Base-by-base conservation (phyloP, 23 tunicate genomes). In the Clavelina lepadiformis region DNA sequence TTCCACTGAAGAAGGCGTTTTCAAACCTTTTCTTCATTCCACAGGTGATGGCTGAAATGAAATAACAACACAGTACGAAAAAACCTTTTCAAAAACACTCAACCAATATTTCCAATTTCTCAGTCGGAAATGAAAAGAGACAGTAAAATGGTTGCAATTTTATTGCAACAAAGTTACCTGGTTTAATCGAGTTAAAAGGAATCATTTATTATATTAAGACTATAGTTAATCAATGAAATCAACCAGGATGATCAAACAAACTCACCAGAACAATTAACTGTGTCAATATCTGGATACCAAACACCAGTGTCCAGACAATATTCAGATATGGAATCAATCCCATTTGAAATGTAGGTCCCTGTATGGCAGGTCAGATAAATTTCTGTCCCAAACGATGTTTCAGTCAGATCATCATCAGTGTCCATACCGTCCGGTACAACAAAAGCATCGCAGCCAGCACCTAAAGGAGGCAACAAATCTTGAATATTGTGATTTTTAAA, bases 281-380 rank as follows among this genome's bases (percentile, higher is more conserved):
- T 35, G 2, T 71, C 76, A 0, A 71, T 23, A 11, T 57, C 32
- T 4, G 76, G 76, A 56, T 51, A 71, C 76, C 76, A 71, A 31
- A 45, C 35, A 0, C 76, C 76, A 29, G 76, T 71, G 29, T 71
- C 76, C 1, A 45, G 51, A 71, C 76, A 71, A 2, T 41, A 41
- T 8, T 8, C 49, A 41, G 49, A 41, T 41, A 41, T 11, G 15
- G 49, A 41, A 11, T 8, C 49, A 41, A 41, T 15, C 49, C 15
- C 13, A 11, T 41, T 11, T 41, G 49, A 11, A 8, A 41, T 41
- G 49, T 41, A 41, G 13, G 15, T 41, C 15, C 49, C 49, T 41
- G 11, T 15, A 41, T 11, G 49, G 49, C 49, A 41, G 13, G 11
- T 11, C 13, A 41, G 49, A 41, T 8, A 11, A 41, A 41, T 41